Evolutionary conservation across 1,140 invertebrate species (phyloP), one percentile per base, ranked within the genome.

Genomic region (Xylocopa sonorina): DNA sequence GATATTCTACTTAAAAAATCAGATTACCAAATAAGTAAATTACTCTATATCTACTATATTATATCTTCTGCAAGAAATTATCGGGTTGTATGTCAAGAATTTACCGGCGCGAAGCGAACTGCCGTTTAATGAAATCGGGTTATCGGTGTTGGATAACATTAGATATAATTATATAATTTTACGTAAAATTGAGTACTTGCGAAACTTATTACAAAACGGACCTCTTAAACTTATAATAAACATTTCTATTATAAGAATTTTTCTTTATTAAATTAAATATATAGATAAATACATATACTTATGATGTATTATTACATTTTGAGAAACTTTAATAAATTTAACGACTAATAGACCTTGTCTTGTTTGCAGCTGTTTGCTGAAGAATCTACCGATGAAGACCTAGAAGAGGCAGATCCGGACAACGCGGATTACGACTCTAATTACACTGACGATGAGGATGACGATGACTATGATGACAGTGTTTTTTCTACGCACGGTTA

Each of bases 371-470:
- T 92, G 6, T 91, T 92, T 60, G 78, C 78, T 9, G 89, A 88
- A 50, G 86, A 85, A 7, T 64, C 71, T 2, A 81, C 74, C 16
- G 88, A 85, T 9, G 88, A 91, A 12, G 87, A 89, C 60, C 60
- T 83, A 2, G 55, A 62, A 5, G 74, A 88, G 9, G 53, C 69
- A 1, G 80, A 86, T 66, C 79, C 82, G 38, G 82, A 88, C 16
- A 77, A 86, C 32, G 41, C 68, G 1, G 89, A 91, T 78, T 90
- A 91, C 66, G 88, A 91, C 10, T 85, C 82, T 3, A 88, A 84
- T 84, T 90, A 92, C 18, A 55, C 76, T 24, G 81, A 84, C 6
- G 80, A 87, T 2, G 29, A n/a, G n/a, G n/a, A 91, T 63, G 88
- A 91, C 10, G 85, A 81, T 3, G 88, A 84, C 83, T 90, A 92